Percentiles rank a stretch among this genome's conserved stretches.
Evolutionary conservation across 1,140 invertebrate species (phyloP).

Genomic region (Anadara kagoshimensis): DNA sequence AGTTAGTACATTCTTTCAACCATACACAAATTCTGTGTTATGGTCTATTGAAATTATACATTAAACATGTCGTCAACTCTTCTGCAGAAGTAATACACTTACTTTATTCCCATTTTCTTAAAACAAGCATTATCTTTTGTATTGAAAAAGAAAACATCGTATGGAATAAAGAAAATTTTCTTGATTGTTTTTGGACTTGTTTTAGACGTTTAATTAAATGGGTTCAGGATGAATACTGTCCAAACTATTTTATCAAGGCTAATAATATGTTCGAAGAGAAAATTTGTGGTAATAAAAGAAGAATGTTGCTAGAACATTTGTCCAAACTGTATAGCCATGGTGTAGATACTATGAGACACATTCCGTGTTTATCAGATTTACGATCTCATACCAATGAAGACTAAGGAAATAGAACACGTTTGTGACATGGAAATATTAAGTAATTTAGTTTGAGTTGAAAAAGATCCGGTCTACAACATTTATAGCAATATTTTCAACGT

Average conservation of each 20-base stretch:
- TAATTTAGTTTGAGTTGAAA: too few relatives aligned
- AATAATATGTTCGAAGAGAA: slow-evolving; percentile 33
- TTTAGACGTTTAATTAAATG: slow-evolving; percentile 14
- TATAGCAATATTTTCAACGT: too few relatives aligned
- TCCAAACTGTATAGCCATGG: not conserved
- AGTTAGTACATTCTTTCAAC: slow-evolving; percentile 23
- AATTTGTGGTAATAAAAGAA: not conserved
- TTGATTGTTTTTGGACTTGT: slow-evolving; percentile 19
- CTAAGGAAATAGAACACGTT: too few relatives aligned
- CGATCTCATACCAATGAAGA: too few relatives aligned
- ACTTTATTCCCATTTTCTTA: slow-evolving; percentile 29
- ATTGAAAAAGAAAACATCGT: not conserved
- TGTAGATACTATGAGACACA: not conserved
- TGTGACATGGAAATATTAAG: too few relatives aligned
- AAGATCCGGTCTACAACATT: too few relatives aligned
- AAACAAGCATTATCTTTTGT: slow-evolving; percentile 23
- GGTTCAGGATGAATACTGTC: slow-evolving; percentile 13
- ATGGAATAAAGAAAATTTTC: slow-evolving; percentile 8
- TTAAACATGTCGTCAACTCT: slow-evolving; percentile 9
- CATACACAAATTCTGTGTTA: slow-evolving; percentile 27
- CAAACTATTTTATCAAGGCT: slow-evolving; percentile 32
- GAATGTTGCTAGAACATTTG: not conserved
- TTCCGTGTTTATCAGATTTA: too few relatives aligned
- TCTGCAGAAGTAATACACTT: not conserved
- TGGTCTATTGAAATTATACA: slow-evolving; percentile 23